These are phyloP conservation scores for Caenorhabditis brenneri DNA, from an alignment of 1,140 invertebrate genomes.

Conservation along the genomic window DNA sequence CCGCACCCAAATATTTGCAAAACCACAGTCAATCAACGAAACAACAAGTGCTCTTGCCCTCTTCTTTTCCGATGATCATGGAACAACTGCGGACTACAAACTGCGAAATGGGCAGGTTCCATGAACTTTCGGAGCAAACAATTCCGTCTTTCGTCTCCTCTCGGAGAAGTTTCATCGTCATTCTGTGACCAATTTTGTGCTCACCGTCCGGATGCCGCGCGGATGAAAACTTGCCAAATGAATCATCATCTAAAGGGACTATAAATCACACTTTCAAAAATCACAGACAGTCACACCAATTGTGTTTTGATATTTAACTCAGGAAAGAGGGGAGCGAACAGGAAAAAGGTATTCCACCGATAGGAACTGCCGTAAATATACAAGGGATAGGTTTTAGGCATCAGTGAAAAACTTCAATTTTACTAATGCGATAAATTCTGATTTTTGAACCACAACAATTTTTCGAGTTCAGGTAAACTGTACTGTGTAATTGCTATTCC, in stretches of 20 bases:
- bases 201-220: constrained; percentile 6
- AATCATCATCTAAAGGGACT: constrained; percentile 8
- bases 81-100: constrained; percentile 6
- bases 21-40: not conserved
- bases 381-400: too few species aligned
- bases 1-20: not conserved
- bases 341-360: not conserved
- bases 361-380: too few species aligned
- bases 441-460: too few species aligned
- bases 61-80: not conserved
- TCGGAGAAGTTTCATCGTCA: not conserved
- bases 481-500: too few species aligned
- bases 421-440: too few species aligned
- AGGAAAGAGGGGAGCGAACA: not conserved
- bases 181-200: constrained; percentile 35
- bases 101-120: not conserved
- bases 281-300: too few species aligned
- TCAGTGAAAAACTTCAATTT: too few species aligned
- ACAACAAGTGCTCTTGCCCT: not conserved
- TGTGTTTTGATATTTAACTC: too few species aligned
- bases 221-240: not conserved
- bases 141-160: not conserved
- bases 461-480: too few species aligned
- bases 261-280: constrained; percentile 29
- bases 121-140: not conserved